Evolutionary conservation across 2,888 invertebrate species (phyloP).

Genomic region (Leptopilina syphax): DNA sequence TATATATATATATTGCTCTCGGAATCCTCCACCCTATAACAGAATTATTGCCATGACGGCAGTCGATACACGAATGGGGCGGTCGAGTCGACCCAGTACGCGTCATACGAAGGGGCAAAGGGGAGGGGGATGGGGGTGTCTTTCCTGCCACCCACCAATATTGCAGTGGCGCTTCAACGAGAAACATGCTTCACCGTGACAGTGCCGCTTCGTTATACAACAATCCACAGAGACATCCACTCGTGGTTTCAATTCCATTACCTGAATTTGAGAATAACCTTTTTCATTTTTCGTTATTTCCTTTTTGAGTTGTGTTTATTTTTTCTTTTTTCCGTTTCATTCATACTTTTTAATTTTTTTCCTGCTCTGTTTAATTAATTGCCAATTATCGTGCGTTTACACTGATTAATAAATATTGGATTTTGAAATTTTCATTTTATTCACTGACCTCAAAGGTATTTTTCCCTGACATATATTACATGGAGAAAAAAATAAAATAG

Average conservation of each 20-base stretch:
- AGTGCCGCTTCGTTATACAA: slow-evolving; percentile 34
- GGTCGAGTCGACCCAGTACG: slow-evolving; percentile 58
- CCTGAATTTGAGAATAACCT: background rate
- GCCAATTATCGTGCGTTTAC: too few relatives aligned
- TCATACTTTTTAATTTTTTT: too few relatives aligned
- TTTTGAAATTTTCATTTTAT: too few relatives aligned
- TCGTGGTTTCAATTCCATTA: slow-evolving; percentile 12
- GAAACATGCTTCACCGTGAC: slow-evolving; percentile 37
- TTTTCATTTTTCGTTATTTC: background rate
- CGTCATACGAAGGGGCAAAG: slow-evolving; percentile 49
- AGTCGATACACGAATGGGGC: slow-evolving; percentile 67
- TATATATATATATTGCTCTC: slow-evolving; percentile 39
- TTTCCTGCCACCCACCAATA: slow-evolving; percentile 35
- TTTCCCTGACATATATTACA: too few relatives aligned
- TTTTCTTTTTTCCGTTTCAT: background rate
- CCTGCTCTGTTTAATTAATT: too few relatives aligned
- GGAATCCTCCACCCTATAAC: slow-evolving; percentile 57
- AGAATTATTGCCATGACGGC: slow-evolving; percentile 63
- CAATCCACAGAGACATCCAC: slow-evolving; percentile 24
- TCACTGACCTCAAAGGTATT: too few relatives aligned
- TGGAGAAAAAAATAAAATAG: too few relatives aligned
- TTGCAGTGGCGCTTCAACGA: slow-evolving; percentile 18
- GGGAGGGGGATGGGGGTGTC: background rate
- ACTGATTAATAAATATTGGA: too few relatives aligned
- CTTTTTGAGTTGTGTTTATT: background rate